These are phyloP conservation scores for Caenorhabditis angaria DNA, from an alignment of 2,888 invertebrate genomes.

Conservation along the genomic window DNA sequence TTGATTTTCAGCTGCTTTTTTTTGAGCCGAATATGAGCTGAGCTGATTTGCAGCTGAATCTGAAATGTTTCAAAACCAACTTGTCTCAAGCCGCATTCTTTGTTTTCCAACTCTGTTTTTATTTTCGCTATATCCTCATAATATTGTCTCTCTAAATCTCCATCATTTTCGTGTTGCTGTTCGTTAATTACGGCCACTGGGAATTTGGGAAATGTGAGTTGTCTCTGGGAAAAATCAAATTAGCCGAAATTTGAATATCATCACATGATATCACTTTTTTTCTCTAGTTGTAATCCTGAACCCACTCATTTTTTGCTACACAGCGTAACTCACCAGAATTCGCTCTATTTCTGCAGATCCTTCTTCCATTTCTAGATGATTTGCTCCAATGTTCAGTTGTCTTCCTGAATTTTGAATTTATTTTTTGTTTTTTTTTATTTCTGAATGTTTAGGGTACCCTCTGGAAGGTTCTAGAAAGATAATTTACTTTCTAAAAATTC, in stretches of 20 bases:
- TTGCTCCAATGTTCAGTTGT: neutral
- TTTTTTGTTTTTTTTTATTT: neutral
- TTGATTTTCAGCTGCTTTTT: neutral
- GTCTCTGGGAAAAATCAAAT: neutral
- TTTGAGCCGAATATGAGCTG: neutral
- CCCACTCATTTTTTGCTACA: too few relatives aligned
- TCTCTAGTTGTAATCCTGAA: neutral
- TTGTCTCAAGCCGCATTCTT: constrained; percentile 13
- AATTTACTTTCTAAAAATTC: neutral
- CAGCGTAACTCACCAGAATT: constrained; percentile 37
- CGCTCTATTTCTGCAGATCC: constrained; percentile 34
- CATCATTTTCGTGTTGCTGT: constrained; percentile 39
- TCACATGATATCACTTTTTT: neutral
- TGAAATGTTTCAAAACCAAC: neutral
- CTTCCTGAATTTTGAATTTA: neutral
- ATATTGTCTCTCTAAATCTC: constrained; percentile 44
- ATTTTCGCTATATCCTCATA: constrained; percentile 27
- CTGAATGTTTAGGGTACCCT: neutral
- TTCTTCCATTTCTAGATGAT: constrained; percentile 21
- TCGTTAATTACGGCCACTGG: constrained; percentile 22
- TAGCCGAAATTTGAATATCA: neutral
- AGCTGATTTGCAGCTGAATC: too few relatives aligned
- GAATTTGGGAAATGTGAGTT: constrained; percentile 35
- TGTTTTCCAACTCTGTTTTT: constrained; percentile 25
- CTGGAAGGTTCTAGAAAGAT: neutral